phyloP scores from a whole-genome alignment of 2,797 vertebrate species.

The Lepilemur septentrionalis region DNA sequence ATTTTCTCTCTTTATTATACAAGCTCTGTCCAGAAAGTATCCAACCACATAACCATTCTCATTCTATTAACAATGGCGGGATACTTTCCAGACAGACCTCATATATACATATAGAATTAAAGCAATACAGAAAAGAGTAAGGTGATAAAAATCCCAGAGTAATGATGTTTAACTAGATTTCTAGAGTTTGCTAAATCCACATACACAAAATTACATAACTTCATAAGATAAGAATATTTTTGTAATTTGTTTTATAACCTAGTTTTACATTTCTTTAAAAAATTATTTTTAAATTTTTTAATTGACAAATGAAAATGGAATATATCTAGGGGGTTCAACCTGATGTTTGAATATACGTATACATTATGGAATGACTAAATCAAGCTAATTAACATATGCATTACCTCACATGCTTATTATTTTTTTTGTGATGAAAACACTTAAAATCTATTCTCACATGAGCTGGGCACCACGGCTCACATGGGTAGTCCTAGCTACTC shows the following conservation, averaged over 20 bases:
- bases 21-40: too few relatives aligned
- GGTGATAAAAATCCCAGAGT: neutral
- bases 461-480: neutral
- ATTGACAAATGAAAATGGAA: neutral
- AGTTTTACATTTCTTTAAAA: neutral
- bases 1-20: neutral
- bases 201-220: neutral
- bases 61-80: too few relatives aligned
- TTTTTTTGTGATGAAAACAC: neutral
- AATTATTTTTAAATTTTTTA: neutral
- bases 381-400: neutral
- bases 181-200: neutral
- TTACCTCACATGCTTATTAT: neutral
- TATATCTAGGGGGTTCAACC: neutral
- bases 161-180: neutral
- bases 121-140: conserved; percentile 8
- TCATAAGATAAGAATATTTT: neutral
- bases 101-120: neutral
- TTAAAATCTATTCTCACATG: neutral
- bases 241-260: neutral
- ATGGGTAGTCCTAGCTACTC: neutral
- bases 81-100: too few relatives aligned
- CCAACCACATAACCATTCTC: too few relatives aligned
- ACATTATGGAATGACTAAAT: neutral
- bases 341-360: neutral